Conservation (phyloP, 2,113 vertebrate genomes). For the Myotis davidii region DNA sequence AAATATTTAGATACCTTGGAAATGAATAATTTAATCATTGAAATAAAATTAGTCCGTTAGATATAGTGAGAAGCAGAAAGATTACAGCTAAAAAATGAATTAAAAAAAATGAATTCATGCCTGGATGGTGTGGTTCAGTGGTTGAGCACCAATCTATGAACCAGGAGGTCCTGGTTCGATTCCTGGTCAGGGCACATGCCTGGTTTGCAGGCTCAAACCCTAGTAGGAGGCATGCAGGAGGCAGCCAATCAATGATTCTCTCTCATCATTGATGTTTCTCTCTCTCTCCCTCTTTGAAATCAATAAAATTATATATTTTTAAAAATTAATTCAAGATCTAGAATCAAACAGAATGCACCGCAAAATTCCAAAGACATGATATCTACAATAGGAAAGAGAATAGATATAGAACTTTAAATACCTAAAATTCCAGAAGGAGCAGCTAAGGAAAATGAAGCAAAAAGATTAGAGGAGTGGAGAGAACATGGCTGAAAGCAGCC, state of each 20-base stretch:
- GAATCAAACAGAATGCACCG: not conserved
- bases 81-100: not conserved
- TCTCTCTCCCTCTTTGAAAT: too few relatives aligned
- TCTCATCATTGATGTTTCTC: too few relatives aligned
- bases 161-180: too few relatives aligned
- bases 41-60: not conserved
- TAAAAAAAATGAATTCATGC: not conserved
- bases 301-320: too few relatives aligned
- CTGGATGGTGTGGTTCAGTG: too few relatives aligned
- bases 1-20: not conserved
- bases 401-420: not conserved
- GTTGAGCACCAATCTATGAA: too few relatives aligned
- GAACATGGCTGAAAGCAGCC: slow-evolving; percentile 52
- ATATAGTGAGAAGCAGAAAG: not conserved
- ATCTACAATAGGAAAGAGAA: not conserved
- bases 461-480: not conserved
- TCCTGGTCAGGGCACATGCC: too few relatives aligned
- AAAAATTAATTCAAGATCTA: not conserved
- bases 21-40: not conserved
- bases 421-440: not conserved
- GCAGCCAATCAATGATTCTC: too few relatives aligned
- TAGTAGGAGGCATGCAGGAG: too few relatives aligned
- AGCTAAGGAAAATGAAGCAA: not conserved
- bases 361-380: not conserved
- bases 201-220: too few relatives aligned